Base-by-base conservation (phyloP, 2,797 vertebrate species). In the Falco berigora region DNA sequence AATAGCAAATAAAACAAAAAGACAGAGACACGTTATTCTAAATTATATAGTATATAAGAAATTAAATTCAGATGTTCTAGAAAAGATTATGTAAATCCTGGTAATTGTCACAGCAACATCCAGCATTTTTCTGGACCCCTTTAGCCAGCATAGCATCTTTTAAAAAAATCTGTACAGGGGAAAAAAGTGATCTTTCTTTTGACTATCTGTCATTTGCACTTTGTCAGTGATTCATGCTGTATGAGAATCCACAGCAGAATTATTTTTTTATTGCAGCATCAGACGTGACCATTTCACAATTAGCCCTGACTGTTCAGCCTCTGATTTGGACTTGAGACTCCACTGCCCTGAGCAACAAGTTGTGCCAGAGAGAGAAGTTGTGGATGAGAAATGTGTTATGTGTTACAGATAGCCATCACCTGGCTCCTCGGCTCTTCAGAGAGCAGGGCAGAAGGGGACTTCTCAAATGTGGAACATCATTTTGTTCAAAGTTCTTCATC, bases 351-450 rank as follows among this genome's bases (percentile, higher is more conserved):
- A 62, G 42, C 25, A 25, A 47, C 10, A 30, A 42, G 27, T 19
- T 53, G 7, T 22, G 55, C 34, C 55, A 73, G 38, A 53, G 47
- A 32, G n/a, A n/a, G 56, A 3, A 42, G 34, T 18, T 47, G 38
- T 4, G n/a, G 12, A 8, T 49, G 23, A n/a, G 50, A 79, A 69
- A 34, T 2, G 0, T 19, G n/a, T 74, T 64, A 47, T 1, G 0
- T n/a, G 28, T 56, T 49, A 42, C 7, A 46, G 34, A 20, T 5
- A 66, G 47, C 24, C 66, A 21, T 34, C 21, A 59, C 5, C 10
- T 4, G 2, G 25, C 21, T 66, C 24, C 49, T 74, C 1, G 4
- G 27, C 76, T 58, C 34, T 47, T 42, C 69, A 61, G 27, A 49
- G 8, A 32, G 7, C 64, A 56, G 59, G 38, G 59, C 58, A 62